These are phyloP conservation scores for Pseudococcus viburni DNA, from an alignment of 2,888 invertebrate species.

Conservation along the genomic window DNA sequence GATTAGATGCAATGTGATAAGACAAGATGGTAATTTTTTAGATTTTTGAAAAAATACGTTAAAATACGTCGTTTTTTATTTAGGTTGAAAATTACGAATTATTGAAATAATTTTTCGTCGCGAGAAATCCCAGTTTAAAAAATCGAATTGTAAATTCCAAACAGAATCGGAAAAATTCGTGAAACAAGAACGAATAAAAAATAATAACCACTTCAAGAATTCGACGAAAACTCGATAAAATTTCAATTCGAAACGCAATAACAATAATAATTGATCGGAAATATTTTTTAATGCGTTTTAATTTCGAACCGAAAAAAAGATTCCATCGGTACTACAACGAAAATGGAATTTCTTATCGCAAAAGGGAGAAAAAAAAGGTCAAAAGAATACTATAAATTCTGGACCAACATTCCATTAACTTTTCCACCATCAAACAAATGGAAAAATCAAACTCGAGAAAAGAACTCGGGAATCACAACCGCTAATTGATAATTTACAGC, in stretches of 20 bases:
- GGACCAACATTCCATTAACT: constrained; percentile 11
- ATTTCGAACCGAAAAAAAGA: background rate
- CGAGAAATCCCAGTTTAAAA: background rate
- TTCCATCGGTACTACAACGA: background rate
- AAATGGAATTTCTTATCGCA: background rate
- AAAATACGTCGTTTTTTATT: too few relatives aligned
- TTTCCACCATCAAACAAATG: background rate
- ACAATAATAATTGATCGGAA: background rate
- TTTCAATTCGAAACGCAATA: background rate
- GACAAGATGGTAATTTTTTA: too few relatives aligned
- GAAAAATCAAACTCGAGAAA: background rate
- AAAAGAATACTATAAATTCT: constrained; percentile 12
- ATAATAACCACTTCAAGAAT: background rate
- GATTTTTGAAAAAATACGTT: too few relatives aligned
- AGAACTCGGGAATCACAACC: constrained; percentile 2
- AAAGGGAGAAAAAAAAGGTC: background rate
- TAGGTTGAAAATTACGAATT: background rate
- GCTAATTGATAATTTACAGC: constrained; percentile 49
- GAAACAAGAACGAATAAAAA: background rate
- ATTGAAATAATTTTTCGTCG: background rate
- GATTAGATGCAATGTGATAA: too few relatives aligned
- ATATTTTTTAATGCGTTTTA: background rate
- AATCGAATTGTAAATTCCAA: too few relatives aligned
- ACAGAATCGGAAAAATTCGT: background rate
- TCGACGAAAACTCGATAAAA: background rate